phyloP scores from a whole-genome alignment of 2,797 vertebrate genomes.

The Myripristis jacobus region DNA sequence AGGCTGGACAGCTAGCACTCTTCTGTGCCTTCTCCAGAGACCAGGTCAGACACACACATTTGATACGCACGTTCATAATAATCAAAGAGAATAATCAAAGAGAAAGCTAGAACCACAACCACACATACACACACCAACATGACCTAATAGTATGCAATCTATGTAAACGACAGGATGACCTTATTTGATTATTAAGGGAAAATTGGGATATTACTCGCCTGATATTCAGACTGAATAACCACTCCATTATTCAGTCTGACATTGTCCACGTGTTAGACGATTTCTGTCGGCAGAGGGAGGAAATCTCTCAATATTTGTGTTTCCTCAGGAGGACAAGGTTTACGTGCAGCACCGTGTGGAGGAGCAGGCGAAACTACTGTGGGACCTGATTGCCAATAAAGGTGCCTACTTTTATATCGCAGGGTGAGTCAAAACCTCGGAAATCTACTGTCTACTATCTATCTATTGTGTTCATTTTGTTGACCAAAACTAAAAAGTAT shows the following conservation, averaged over 20 bases:
- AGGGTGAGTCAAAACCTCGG: conserved; percentile 84
- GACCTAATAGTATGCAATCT: too few relatives aligned
- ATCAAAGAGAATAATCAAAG: too few relatives aligned
- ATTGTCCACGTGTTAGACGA: too few relatives aligned
- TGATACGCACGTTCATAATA: not conserved
- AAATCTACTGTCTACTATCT: too few relatives aligned
- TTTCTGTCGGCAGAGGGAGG: not conserved
- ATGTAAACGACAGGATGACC: too few relatives aligned
- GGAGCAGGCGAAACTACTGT: conserved; percentile 84
- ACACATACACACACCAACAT: too few relatives aligned
- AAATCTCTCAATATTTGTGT: conserved; percentile 5
- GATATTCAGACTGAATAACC: too few relatives aligned
- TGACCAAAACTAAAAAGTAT: too few relatives aligned
- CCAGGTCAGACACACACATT: conserved; percentile 83
- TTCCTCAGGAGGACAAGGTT: conserved; percentile 88
- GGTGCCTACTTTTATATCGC: conserved; percentile 89
- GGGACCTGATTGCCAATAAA: conserved; percentile 86
- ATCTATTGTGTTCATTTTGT: too few relatives aligned
- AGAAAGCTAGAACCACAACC: not conserved
- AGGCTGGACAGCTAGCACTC: conserved; percentile 82
- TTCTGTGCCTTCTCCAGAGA: conserved; percentile 95
- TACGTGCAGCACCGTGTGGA: conserved; percentile 93
- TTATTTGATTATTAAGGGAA: too few relatives aligned
- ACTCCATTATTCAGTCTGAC: too few relatives aligned
- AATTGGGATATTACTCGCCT: too few relatives aligned